Base-by-base conservation (phyloP, 1,140 invertebrate genomes). In the Macrobrachium rosenbergii region DNA sequence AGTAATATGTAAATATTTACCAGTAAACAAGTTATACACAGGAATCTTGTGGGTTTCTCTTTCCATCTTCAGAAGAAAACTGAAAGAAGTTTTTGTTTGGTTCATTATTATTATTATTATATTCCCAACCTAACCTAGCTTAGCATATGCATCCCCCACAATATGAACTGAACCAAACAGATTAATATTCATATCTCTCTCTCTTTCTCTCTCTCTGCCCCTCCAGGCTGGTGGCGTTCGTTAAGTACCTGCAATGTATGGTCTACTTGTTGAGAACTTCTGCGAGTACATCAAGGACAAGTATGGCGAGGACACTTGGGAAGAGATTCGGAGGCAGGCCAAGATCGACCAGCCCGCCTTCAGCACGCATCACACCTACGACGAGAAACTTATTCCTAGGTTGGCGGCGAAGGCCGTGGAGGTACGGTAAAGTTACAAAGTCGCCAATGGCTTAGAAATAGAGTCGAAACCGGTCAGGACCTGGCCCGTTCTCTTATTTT, bases 221-320 rank as follows among this genome's bases (percentile, higher is more conserved):
- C 83, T 14, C 67, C 84, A 58, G 67, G 63, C 75, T 43, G 52
- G 63, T 52, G 45, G 78, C 21, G 52, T 23, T 45, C n/a, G 16
- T 45, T 19, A 45, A 45, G 21, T 37, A n/a, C 62, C 80, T 62
- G 80, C 81, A 60, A 99, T 99, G 97, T 99, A 99, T 93, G 98
- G 98, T 43, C 93, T 99, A 90, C 94, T 99, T 58, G 92, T 99
- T 89, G 97, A 99, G 92, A 98, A 98, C 91, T 94, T 99, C 92
- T 95, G 96, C 86, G 96, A 97, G 91, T 98, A 96, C 92, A 96
- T 99, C 88, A 95, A 96, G 82, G 94, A 95, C 89, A 95, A 95
- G 5, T 99, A 98, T 92, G 98, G 98, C 0, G 97, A 98, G 91
- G 96, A 98, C 59, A 94, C 95, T 91, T 99, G 97, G 98, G 96